Evolutionary conservation across 1,140 invertebrate genomes (phyloP), one percentile per base, ranked within the genome.

Genomic region (Nasonia vitripennis): DNA sequence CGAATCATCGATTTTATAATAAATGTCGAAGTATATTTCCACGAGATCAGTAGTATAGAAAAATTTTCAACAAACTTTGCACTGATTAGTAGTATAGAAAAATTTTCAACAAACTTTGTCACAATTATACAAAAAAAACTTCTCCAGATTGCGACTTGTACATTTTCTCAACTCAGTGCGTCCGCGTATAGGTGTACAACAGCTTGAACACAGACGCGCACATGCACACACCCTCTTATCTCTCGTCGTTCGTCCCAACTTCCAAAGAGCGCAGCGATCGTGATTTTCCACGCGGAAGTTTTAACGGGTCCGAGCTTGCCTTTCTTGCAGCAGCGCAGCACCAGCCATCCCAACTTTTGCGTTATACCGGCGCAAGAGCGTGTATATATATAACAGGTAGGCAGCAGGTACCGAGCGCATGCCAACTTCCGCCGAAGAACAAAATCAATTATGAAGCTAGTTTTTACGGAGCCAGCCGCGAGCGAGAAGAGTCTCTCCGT

Each of bases 381-480:
- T 17, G 20, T 55, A 48, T 48, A 70, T 75, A 48, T 74, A 48
- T 74, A 20, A 11, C 45, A 20, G 41, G 27, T n/a, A 14, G 31
- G 34, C 48, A 67, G 62, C 48, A 62, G 55, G 55, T 62, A 62
- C 55, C 20, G 88, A 87, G 86, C 87, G 89, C 89, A 89, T 89
- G 86, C 88, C 88, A 90, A 90, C 89, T 90, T 90, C 77, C 84
- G 86, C 12, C 75, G 55, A 90, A 88, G 89, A 90, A 90, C 89
- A 90, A 90, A 91, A 91, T 91, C 90, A 91, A 91, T 91, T 91
- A 91, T 91, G 88, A 86, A 91, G 87, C 51, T 27, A 34, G 12
- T 81, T 86, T 85, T 75, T 85, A 85, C 71, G 37, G 48, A 17
- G 51, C 31, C 48, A 78, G 45, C 84, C 41, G 87, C 37, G 86